Evolutionary conservation across 2,888 invertebrate species (phyloP), one percentile per base, ranked within the genome.

Genomic region (Xanthia icteritia): DNA sequence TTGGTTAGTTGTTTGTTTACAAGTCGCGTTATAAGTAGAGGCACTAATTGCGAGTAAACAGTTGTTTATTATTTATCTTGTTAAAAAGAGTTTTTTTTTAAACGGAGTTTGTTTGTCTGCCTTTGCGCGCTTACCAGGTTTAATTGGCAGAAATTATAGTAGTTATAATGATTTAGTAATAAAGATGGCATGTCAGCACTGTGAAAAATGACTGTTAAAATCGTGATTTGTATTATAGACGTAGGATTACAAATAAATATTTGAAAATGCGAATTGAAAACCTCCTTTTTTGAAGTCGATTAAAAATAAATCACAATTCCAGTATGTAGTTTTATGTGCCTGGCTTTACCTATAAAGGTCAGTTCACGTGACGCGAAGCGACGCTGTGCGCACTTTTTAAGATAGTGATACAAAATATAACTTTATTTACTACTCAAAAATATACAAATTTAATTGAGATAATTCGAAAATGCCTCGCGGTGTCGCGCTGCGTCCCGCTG

Each of bases 41-140:
- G 15, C 54, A 78, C 82, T 83, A 83, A 83, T 83, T 83, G 74
- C 66, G 58, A 75, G 74, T 75, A 84, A 83, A 84, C 78, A 81
- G 8, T 31, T 83, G 74, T 84, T 81, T 81, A 72, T 71, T 74
- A 68, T 81, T 83, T 77, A 73, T 68, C 51, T 81, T 73, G 68
- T 71, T 71, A 45, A 73, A 77, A 71, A 73, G 66, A 60, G 58
- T 74, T 71, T 65, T 51, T 58, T 27, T 27, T 17, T n/a, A 70
- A 82, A 63, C 17, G n/a, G 42, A 36, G 42, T 15, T 42, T 48
- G 76, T 51, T 79, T 74, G 15, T 3, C 5, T 13, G 31, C 15
- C 39, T 67, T 54, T 67, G 56, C 61, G 23, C n/a, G 23, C 17
- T 65, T 75, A 27, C 11, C 9, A 5, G n/a, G 60, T 78, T 77